Conservation (phyloP, 2,113 vertebrate species). For the Hydrochoerus hydrochaeris region DNA sequence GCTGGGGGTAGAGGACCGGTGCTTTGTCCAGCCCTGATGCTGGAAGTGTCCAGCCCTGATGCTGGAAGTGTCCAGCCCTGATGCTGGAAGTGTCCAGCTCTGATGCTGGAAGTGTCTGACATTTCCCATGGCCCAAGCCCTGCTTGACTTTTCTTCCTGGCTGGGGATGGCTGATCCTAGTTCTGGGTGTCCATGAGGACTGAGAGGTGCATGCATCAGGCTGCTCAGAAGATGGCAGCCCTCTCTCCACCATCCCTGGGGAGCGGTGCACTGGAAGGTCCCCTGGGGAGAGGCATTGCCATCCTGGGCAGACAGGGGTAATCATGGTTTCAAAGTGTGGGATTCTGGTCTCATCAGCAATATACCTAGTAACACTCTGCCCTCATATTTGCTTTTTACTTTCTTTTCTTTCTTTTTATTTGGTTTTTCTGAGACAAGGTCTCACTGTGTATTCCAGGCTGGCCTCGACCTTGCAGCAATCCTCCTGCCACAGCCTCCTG, state of each 20-base stretch:
- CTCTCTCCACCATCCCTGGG: not conserved
- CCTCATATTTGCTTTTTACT: not conserved
- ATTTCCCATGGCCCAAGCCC: not conserved
- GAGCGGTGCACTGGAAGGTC: not conserved
- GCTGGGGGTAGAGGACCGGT: not conserved
- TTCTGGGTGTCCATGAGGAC: too few species aligned
- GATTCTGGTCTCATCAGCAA: not conserved
- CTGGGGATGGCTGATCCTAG: not conserved
- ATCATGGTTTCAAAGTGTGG: not conserved
- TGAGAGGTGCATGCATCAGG: not conserved
- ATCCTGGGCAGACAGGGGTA: not conserved
- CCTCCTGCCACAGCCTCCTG: not conserved
- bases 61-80: not conserved
- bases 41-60: not conserved
- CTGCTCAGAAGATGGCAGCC: not conserved
- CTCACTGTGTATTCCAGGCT: not conserved
- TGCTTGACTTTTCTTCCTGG: not conserved
- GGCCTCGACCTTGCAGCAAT: not conserved
- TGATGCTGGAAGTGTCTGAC: not conserved
- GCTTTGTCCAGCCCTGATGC: not conserved
- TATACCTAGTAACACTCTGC: not conserved
- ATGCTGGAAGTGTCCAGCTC: not conserved
- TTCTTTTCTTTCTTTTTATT: not conserved
- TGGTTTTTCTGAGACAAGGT: not conserved
- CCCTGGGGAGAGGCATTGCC: not conserved